Percentiles rank a stretch among this genome's conserved stretches.
These are phyloP conservation scores for Chlorodrepanis virens DNA, from an alignment of 2,113 vertebrate species.

Conservation along the genomic window DNA sequence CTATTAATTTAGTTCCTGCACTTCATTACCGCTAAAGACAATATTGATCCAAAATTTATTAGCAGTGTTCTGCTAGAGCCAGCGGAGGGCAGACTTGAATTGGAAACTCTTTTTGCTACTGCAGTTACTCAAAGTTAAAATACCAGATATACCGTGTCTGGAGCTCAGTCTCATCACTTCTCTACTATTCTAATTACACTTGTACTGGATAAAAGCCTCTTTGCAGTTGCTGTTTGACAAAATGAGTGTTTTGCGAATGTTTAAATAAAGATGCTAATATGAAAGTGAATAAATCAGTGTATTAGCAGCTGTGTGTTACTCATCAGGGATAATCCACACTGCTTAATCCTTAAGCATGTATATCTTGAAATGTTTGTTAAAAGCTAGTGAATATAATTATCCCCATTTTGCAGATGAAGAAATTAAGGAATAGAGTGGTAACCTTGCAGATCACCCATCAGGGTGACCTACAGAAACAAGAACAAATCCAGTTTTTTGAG, in stretches of 20 bases:
- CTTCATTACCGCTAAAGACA: background rate
- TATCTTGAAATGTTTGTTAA: background rate
- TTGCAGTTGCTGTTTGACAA: constrained; percentile 2
- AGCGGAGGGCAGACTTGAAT: constrained; percentile 54
- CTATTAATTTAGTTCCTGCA: background rate
- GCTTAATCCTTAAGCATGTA: background rate
- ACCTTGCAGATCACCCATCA: background rate
- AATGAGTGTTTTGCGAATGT: background rate
- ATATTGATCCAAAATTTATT: background rate
- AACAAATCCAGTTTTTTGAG: background rate
- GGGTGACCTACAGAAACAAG: background rate
- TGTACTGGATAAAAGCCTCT: constrained; percentile 4
- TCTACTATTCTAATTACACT: background rate
- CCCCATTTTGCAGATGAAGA: background rate
- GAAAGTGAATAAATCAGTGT: background rate
- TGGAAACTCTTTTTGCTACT: background rate
- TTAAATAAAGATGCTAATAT: constrained; percentile 22
- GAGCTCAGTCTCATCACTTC: background rate
- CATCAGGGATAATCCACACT: background rate
- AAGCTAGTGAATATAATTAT: background rate
- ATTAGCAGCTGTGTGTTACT: background rate
- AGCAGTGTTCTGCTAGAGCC: constrained; percentile 9
- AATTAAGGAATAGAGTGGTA: background rate
- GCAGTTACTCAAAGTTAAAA: background rate
- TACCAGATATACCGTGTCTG: background rate